Percentiles rank a stretch among this genome's conserved stretches.
Evolutionary conservation across 2,797 vertebrate genomes (phyloP).

Genomic region (Microhierax caerulescens): DNA sequence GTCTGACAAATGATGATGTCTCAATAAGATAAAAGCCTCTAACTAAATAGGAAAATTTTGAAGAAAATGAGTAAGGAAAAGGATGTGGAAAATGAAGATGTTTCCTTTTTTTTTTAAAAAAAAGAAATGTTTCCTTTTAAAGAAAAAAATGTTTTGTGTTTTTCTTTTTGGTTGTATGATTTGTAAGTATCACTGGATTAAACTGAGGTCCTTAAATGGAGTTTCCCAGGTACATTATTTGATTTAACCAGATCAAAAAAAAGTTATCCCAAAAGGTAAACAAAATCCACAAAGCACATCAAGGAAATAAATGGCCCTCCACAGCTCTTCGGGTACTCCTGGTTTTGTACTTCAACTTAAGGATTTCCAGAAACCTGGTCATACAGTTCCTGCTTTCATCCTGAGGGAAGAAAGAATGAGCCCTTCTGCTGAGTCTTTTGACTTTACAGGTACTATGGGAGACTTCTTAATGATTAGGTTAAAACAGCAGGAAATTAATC

Average conservation of each 20-base stretch:
- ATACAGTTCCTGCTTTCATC: background rate
- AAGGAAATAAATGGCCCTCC: background rate
- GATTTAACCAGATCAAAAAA: background rate
- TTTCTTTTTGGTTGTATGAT: background rate
- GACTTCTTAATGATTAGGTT: background rate
- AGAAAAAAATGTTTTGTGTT: background rate
- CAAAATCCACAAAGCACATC: background rate
- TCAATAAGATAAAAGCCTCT: background rate
- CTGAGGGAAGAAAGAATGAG: background rate
- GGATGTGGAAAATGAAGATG: background rate
- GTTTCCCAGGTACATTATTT: background rate
- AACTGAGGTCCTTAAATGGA: background rate
- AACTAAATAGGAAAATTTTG: background rate
- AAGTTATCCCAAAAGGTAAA: background rate
- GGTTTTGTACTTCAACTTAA: background rate
- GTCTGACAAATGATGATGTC: background rate
- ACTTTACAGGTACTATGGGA: background rate
- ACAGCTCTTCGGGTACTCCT: background rate
- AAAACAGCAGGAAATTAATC: background rate
- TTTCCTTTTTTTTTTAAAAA: too few relatives aligned
- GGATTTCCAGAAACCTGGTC: background rate
- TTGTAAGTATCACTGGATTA: background rate
- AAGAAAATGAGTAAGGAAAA: background rate
- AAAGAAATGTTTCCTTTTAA: background rate
- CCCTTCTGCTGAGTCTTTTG: background rate